A percentile compares a stretch with the other conserved stretches of the same genome.
Evolutionary conservation across 2,888 invertebrate species (phyloP).

Genomic region (Ectemnius continuus): DNA sequence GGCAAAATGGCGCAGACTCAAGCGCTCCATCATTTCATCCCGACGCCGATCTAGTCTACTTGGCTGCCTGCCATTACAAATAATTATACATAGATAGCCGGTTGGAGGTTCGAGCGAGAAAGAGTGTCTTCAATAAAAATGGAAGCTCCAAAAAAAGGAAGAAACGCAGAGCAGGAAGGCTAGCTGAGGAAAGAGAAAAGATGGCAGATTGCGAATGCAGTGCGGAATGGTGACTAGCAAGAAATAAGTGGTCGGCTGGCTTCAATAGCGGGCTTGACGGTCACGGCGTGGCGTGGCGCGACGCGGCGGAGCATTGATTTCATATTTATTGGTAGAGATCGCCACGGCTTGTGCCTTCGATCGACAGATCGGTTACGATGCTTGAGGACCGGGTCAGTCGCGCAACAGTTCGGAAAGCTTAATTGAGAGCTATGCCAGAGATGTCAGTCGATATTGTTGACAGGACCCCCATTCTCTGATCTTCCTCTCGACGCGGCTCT

Average conservation of each 20-base stretch:
- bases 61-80: too few relatives aligned
- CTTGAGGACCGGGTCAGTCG: conserved; percentile 23
- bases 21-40: too few relatives aligned
- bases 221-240: conserved; percentile 61
- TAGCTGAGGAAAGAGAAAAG: conserved; percentile 36
- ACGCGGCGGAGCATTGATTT: conserved; percentile 54
- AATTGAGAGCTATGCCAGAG: conserved; percentile 70
- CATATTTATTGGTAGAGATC: conserved; percentile 54
- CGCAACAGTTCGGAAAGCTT: conserved; percentile 56
- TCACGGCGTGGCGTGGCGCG: conserved; percentile 27
- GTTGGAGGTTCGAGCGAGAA: too few relatives aligned
- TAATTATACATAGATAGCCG: too few relatives aligned
- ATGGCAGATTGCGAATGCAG: conserved; percentile 37
- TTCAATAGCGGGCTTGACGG: conserved; percentile 39
- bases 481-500: conserved; percentile 38
- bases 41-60: too few relatives aligned
- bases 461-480: conserved; percentile 67
- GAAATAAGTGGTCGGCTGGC: conserved; percentile 29
- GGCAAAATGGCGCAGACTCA: conserved; percentile 64
- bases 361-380: conserved; percentile 30
- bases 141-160: too few relatives aligned
- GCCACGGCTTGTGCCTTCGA: conserved; percentile 27
- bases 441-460: conserved; percentile 63
- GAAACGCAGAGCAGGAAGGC: conserved; percentile 13
- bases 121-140: too few relatives aligned